Evolutionary conservation across 2,113 vertebrate species (phyloP).

Genomic region (Podarcis raffonei): DNA sequence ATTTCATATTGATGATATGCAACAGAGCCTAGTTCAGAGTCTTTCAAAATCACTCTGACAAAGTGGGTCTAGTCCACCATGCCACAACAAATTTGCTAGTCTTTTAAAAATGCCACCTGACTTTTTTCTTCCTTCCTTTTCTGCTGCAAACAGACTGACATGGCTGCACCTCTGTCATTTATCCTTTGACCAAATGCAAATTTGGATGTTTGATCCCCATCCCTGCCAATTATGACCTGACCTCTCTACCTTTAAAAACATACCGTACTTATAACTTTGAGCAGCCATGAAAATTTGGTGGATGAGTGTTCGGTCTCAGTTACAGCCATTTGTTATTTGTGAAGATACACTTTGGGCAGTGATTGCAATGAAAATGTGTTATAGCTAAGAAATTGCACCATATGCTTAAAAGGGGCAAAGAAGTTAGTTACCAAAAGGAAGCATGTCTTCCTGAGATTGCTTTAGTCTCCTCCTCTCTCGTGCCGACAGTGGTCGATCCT

Average conservation of each 20-base stretch:
- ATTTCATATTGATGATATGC: neutral
- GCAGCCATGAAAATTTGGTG: conserved; percentile 18
- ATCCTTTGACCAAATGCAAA: neutral
- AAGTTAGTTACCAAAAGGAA: conserved; percentile 76
- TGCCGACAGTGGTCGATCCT: conserved; percentile 90
- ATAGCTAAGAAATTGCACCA: neutral
- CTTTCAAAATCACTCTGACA: neutral
- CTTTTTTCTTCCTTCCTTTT: neutral
- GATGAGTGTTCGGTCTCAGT: neutral
- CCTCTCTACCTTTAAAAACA: too few species aligned
- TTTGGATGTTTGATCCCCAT: neutral
- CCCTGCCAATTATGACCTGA: too few species aligned
- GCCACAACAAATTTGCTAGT: neutral
- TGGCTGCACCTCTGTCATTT: neutral
- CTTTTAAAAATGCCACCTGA: neutral
- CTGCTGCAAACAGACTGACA: neutral
- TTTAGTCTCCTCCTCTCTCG: conserved; percentile 93
- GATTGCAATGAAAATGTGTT: neutral
- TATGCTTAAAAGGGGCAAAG: neutral
- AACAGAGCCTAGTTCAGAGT: neutral
- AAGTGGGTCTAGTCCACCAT: too few species aligned
- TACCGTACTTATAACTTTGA: too few species aligned
- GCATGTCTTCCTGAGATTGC: conserved; percentile 82
- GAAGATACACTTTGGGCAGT: neutral
- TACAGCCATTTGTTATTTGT: neutral